phyloP scores from a whole-genome alignment of 2,888 invertebrate genomes.

The Rhagonycha fulva region DNA sequence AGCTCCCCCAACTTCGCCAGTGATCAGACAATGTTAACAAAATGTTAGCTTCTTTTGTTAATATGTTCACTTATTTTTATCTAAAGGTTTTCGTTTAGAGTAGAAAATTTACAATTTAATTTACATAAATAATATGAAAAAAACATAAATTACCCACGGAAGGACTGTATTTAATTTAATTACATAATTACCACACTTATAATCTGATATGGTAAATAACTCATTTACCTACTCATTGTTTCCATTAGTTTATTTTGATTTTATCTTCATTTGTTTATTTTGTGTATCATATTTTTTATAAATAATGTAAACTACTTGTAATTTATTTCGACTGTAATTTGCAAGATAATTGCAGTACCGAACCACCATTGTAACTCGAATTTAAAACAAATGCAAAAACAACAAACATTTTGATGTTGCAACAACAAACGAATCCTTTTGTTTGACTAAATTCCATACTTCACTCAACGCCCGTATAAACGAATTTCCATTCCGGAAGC shows the following conservation, averaged over 20 bases:
- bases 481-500: slow-evolving; percentile 39
- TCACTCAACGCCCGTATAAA: slow-evolving; percentile 40
- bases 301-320: neutral
- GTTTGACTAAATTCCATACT: slow-evolving; percentile 41
- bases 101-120: neutral
- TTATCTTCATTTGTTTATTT: neutral
- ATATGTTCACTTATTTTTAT: no score
- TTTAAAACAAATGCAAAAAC: slow-evolving; percentile 4
- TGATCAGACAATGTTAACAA: no score
- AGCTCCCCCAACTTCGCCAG: no score
- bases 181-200: neutral
- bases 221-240: neutral
- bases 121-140: neutral
- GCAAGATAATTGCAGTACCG: neutral
- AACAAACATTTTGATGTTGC: slow-evolving; percentile 25
- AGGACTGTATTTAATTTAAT: neutral
- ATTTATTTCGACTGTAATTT: neutral
- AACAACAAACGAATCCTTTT: slow-evolving; percentile 36
- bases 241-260: neutral
- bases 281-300: neutral
- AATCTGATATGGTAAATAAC: neutral
- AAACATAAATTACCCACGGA: neutral
- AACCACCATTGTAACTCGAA: neutral
- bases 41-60: no score
- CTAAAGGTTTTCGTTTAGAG: neutral